Evolutionary conservation across 2,888 invertebrate genomes (phyloP).

Genomic region (Aporophyla lueneburgensis): DNA sequence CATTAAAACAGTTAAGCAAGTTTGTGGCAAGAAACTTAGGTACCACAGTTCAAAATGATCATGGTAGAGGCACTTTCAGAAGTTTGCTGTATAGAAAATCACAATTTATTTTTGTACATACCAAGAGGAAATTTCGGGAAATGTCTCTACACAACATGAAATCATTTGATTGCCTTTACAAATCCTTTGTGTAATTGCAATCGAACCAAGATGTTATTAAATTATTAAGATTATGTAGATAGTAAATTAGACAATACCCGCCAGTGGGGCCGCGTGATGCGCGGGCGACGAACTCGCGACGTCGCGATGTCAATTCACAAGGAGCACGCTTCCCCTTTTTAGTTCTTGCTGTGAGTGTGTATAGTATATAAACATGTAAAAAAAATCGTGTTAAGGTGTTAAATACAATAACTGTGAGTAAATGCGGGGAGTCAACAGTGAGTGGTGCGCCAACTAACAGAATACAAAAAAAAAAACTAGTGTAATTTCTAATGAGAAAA

Average conservation of each 20-base stretch:
- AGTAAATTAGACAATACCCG: constrained; percentile 59
- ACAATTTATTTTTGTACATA: constrained; percentile 81
- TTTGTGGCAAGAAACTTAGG: constrained; percentile 20
- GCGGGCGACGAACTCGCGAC: constrained; percentile 77
- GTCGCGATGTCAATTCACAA: constrained; percentile 86
- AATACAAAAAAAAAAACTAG: constrained; percentile 83
- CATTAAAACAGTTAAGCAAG: constrained; percentile 10
- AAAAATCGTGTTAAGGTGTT: constrained; percentile 88
- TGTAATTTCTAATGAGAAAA: constrained; percentile 91
- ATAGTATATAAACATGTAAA: constrained; percentile 73
- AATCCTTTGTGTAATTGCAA: constrained; percentile 31
- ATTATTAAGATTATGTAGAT: constrained; percentile 59
- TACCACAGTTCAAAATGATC: constrained; percentile 18
- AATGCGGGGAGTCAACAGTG: constrained; percentile 87
- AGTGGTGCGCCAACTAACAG: constrained; percentile 79
- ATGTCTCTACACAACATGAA: constrained; percentile 61
- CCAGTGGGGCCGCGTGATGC: constrained; percentile 61
- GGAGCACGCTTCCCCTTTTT: constrained; percentile 85
- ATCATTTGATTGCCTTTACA: constrained; percentile 20
- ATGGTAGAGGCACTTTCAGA: constrained; percentile 69
- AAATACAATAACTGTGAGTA: constrained; percentile 85
- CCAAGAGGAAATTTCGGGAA: constrained; percentile 70
- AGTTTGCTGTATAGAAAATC: constrained; percentile 71
- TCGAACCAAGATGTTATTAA: constrained; percentile 45
- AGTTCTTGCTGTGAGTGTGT: constrained; percentile 83